Evolutionary conservation across 2,797 vertebrate genomes (phyloP), one percentile per base, ranked within the genome.

Genomic region (Nannoperca obscura): DNA sequence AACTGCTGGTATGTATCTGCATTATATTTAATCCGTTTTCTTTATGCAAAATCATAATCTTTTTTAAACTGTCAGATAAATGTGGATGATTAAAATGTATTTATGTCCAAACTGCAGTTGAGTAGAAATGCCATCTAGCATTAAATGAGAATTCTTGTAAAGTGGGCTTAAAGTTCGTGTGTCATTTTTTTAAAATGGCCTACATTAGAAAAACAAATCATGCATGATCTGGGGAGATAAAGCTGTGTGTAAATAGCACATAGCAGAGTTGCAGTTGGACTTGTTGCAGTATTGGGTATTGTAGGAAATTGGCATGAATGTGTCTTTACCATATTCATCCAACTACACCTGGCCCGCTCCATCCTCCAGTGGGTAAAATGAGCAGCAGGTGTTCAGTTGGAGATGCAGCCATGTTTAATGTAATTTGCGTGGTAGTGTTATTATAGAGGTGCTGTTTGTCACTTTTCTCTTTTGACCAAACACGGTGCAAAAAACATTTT

Each of bases 371-470:
- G 19, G 44, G 17, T 57, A 15, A 30, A 50, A 61, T 36, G 59
- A 76, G 69, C 44, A 54, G 55, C 49, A 53, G 36, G 58, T 67
- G 57, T 32, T 67, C 24, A 58, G 3, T 4, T 44, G 3, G 34
- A 40, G 30, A 22, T 52, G 22, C 22, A 76, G 55, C 10, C 36
- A 30, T 42, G 27, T 32, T 71, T 36, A 40, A 62, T 61, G 22
- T 22, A 6, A 40, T 34, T 65, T 38, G 6, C 24, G 27, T 47
- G 24, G 12, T 15, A 42, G 44, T 24, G 36, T 30, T 38, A 40
- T 66, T 55, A 34, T 3, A 54, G 9, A 2, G 40, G 0, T 36
- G 24, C 74, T 24, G 36, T 74, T 65, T 59, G 14, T 24, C 40
- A 36, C n/a, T 7, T 46, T 27, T 53, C 15, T 46, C 32, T 63